These are phyloP conservation scores for Ceyx cyanopectus DNA, from an alignment of 2,113 vertebrate genomes.

Conservation along the genomic window DNA sequence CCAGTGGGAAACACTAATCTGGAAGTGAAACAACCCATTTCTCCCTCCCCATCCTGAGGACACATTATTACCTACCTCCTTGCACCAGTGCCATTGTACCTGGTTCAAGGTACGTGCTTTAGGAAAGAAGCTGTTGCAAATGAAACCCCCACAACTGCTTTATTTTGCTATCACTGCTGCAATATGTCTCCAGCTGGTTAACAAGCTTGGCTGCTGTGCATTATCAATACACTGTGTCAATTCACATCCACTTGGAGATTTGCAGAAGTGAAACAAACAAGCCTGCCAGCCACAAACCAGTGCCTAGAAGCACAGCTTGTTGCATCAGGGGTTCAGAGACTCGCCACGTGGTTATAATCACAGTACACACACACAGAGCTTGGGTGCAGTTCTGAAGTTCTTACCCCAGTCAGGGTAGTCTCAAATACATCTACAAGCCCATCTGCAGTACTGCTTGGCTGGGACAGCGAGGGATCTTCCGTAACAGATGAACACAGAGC, in stretches of 20 bases:
- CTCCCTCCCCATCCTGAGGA: neutral
- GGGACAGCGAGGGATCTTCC: neutral
- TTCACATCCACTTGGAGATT: neutral
- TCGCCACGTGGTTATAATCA: rapidly evolving
- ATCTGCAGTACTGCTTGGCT: neutral
- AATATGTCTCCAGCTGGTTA: neutral
- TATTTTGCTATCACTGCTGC: neutral
- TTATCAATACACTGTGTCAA: neutral
- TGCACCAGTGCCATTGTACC: neutral
- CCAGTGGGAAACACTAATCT: neutral
- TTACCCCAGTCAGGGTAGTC: rapidly evolving
- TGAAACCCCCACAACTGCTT: neutral
- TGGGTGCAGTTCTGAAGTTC: neutral
- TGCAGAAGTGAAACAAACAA: neutral
- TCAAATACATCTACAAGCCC: neutral
- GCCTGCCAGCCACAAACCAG: neutral
- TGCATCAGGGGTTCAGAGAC: neutral
- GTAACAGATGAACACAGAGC: neutral
- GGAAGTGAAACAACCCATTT: neutral
- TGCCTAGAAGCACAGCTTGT: rapidly evolving
- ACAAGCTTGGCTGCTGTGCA: neutral
- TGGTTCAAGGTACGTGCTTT: neutral
- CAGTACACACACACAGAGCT: neutral
- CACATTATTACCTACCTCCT: neutral
- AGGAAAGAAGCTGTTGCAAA: neutral